These are phyloP conservation scores for Gambusia holbrooki DNA, from an alignment of 2,113 vertebrate genomes.

Conservation along the genomic window DNA sequence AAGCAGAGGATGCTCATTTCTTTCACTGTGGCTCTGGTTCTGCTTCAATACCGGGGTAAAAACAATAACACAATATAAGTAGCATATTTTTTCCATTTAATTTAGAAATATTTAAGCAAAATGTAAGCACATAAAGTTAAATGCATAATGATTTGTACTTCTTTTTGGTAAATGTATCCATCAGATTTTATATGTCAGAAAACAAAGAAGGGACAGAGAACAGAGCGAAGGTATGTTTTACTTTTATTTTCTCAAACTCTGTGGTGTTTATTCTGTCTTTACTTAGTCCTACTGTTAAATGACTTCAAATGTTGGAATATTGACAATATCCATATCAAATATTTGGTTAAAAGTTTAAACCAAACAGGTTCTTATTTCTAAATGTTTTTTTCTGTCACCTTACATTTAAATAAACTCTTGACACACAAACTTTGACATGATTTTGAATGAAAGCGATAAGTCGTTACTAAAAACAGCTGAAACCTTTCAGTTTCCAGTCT, in stretches of 20 bases:
- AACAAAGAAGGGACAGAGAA: slow-evolving; percentile 65
- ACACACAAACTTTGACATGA: too few species aligned
- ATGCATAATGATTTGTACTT: neutral
- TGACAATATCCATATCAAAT: neutral
- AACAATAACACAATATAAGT: neutral
- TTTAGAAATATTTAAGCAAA: neutral
- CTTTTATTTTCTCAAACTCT: neutral
- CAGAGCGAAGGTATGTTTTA: slow-evolving; percentile 60
- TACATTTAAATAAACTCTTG: too few species aligned
- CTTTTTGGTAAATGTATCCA: slow-evolving; percentile 27
- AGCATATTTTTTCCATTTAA: neutral
- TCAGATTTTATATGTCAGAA: slow-evolving; percentile 61
- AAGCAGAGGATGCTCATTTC: slow-evolving; percentile 40
- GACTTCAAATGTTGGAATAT: neutral
- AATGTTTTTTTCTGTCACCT: too few species aligned
- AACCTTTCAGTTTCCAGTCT: neutral
- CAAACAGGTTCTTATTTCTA: too few species aligned
- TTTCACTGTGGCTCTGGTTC: slow-evolving; percentile 47
- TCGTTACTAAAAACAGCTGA: too few species aligned
- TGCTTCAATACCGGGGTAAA: slow-evolving; percentile 67
- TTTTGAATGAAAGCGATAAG: too few species aligned
- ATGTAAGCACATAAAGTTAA: neutral
- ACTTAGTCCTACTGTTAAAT: neutral
- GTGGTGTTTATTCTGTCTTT: neutral
- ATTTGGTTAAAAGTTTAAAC: too few species aligned